phyloP scores from a whole-genome alignment of 2,888 invertebrate genomes.

The Abrostola tripartita region DNA sequence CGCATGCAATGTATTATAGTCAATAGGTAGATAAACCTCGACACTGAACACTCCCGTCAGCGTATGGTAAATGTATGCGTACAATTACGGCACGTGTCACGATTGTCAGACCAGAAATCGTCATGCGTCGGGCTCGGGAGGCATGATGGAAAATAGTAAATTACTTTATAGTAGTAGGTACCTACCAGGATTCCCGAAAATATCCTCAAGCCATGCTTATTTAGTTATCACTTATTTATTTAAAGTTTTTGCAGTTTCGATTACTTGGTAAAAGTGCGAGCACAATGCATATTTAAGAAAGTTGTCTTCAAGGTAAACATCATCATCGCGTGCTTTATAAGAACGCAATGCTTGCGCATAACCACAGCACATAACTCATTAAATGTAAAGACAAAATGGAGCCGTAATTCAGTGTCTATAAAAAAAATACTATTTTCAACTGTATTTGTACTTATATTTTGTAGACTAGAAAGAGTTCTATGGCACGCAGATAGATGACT shows the following conservation, averaged over 20 bases:
- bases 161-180: not conserved
- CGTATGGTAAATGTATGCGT: conserved; percentile 58
- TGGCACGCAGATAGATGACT: too few relatives aligned
- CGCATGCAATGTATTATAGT: conserved; percentile 67
- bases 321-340: conserved; percentile 19
- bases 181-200: too few relatives aligned
- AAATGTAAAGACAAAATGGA: not conserved
- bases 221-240: not conserved
- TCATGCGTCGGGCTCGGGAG: conserved; percentile 46
- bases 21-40: conserved; percentile 50
- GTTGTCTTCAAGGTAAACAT: conserved; percentile 5
- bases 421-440: too few relatives aligned
- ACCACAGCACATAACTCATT: conserved; percentile 9
- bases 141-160: conserved; percentile 11
- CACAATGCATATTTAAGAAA: not conserved
- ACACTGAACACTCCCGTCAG: conserved; percentile 45
- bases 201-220: too few relatives aligned
- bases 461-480: too few relatives aligned
- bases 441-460: too few relatives aligned
- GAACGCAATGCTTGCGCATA: conserved; percentile 16
- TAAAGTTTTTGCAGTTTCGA: not conserved
- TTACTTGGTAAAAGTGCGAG: conserved; percentile 1
- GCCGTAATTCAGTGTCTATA: too few relatives aligned
- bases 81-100: conserved; percentile 71
- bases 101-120: conserved; percentile 58